Evolutionary conservation across 2,113 vertebrate species (phyloP).

Genomic region (Syrrhaptes paradoxus): DNA sequence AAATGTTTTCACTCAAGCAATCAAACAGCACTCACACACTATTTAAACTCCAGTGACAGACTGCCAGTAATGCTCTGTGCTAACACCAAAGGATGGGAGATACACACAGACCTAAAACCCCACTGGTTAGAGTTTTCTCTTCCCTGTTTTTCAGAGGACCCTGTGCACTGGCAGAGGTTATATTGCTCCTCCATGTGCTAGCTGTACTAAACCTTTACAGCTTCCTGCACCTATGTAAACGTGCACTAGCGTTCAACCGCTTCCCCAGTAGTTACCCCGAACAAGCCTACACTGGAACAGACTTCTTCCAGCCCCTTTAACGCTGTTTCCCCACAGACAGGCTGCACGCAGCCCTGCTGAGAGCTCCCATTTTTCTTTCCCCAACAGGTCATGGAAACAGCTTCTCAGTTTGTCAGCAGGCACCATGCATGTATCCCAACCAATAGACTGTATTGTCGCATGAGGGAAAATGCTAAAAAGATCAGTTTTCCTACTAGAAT

Average conservation of each 20-base stretch:
- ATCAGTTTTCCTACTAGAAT: background rate
- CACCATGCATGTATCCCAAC: background rate
- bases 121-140: background rate
- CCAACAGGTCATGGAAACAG: constrained; percentile 18
- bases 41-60: background rate
- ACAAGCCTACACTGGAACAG: background rate
- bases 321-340: background rate
- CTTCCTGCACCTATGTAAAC: background rate
- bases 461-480: background rate
- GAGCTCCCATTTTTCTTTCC: background rate
- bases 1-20: constrained; percentile 51
- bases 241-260: background rate
- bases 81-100: background rate
- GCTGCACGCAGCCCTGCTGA: background rate
- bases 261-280: background rate
- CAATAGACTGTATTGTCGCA: background rate
- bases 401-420: constrained; percentile 7
- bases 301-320: constrained; percentile 11
- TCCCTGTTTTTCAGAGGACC: background rate
- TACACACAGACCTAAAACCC: background rate
- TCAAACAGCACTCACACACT: constrained; percentile 15
- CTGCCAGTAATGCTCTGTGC: background rate
- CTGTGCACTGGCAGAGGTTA: background rate
- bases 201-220: background rate
- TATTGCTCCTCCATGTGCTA: background rate